Evolutionary conservation across 2,888 invertebrate species (phyloP), one percentile per base, ranked within the genome.

Genomic region (Pollenia amentaria): DNA sequence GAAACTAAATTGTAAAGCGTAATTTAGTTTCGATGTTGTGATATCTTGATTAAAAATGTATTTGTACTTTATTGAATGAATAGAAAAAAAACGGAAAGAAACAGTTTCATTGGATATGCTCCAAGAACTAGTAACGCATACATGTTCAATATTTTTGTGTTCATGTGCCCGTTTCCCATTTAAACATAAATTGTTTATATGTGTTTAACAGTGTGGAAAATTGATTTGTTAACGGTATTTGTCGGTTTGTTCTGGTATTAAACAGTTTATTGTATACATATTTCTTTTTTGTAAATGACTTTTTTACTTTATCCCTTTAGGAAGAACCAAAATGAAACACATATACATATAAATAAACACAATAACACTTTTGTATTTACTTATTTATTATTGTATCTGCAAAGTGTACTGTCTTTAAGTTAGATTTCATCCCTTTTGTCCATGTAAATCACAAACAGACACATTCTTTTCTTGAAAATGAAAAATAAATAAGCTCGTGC

Each of bases 131-230:
- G 42, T 9, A 42, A 42, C 60, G n/a, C 48, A 48, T 60, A 40
- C 2, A 42, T 16, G 12, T 78, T 46, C 18, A 77, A 18, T 18
- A 55, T 60, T 40, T 55, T 40, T 42, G 53, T 55, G 73, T 44
- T 42, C 16, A 44, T 67, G 40, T 14, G 38, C 6, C 77, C 40
- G 8, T 57, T 62, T 62, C 46, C 64, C 64, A 72, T 72, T 55
- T 40, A 72, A 80, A 73, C 69, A 51, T 60, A 76, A 85, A 86
- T 69, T 84, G 77, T 82, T 87, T 87, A 70, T 87, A 64, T 85
- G 53, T 60, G 78, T 75, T 78, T 69, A 87, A 75, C 84, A 87
- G 84, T 87, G 87, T 79, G 87, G 84, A 87, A 87, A 87, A 87
- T 87, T 87, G 87, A 87, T 87, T 87, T 87, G 84, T 82, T 70